Evolutionary conservation across 2,113 vertebrate genomes (phyloP).

Genomic region (Girardinichthys multiradiatus): DNA sequence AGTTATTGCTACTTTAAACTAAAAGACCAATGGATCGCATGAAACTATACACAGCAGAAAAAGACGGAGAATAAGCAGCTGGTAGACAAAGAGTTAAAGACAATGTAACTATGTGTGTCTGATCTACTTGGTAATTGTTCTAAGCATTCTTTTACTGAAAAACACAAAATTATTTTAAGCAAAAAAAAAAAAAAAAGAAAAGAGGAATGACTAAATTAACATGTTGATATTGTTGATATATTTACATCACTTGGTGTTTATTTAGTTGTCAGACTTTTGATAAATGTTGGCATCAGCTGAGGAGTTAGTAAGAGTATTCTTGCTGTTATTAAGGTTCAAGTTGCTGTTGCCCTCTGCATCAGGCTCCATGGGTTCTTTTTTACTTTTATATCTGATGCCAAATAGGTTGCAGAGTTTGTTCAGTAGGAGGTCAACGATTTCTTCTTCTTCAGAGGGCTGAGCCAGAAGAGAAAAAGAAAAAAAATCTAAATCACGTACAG

Average conservation of each 20-base stretch:
- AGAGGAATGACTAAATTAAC: not conserved
- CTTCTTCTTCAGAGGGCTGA: constrained; percentile 90
- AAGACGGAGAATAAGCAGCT: not conserved
- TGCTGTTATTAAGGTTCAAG: constrained; percentile 17
- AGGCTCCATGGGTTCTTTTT: not conserved
- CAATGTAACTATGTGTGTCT: not conserved
- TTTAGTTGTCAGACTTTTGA: constrained; percentile 1
- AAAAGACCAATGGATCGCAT: not conserved
- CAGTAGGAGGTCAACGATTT: constrained; percentile 88
- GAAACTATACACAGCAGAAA: not conserved
- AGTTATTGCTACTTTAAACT: not conserved
- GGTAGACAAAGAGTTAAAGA: not conserved
- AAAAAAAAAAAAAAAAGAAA: not conserved
- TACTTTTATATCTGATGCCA: constrained; percentile 76
- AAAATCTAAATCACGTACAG: not conserved
- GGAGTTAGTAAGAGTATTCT: not conserved
- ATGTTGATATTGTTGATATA: not conserved
- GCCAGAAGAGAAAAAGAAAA: constrained; percentile 12
- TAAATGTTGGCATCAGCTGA: constrained; percentile 1
- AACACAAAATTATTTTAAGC: too few relatives aligned
- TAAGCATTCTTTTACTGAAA: not conserved
- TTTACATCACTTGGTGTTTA: not conserved
- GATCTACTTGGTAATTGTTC: not conserved
- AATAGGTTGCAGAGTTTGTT: constrained; percentile 85
- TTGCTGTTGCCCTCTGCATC: not conserved